Base-by-base conservation (phyloP, 2,113 vertebrate genomes). In the Megaceryle torquata region DNA sequence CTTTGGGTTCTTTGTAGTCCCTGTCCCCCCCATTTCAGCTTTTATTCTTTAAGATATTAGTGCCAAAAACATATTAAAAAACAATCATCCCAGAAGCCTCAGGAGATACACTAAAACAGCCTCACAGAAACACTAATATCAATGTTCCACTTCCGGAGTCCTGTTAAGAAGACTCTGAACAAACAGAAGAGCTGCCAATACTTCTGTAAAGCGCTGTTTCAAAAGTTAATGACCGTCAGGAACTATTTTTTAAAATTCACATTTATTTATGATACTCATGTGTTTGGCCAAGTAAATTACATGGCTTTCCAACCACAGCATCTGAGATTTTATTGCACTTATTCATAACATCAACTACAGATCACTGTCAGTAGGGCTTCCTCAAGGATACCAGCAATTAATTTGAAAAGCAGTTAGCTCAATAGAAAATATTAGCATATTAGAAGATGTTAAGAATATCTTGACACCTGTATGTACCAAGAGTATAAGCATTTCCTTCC, bases 1-100 rank as follows among this genome's bases (percentile, higher is more conserved):
- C 89, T 95, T 95, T 86, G 43, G n/a, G 29, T 75, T 75, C 85
- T 96, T 94, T 94, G 79, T 96, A 90, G 79, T 20, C 37, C 37
- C 37, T 94, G 41, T 20, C 24, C 35, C 15, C 9, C 10, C 9
- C 13, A 10, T 13, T 9, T 1, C 33, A 14, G 44, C 35, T 78
- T 88, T 84, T 82, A 86, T 88, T 94, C 64, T 46, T 69, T n/a
- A 91, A 78, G 44, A 71, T 90, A 92, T 70, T 68, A 93, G 69
- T 5, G 5, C 43, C 53, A 95, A 67, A 86, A 88, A 60, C 46
- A 84, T 91, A 81, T 12, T 88, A 54, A 59, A 90, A 91, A 81
- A 37, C 43, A 88, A 86, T 60, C 43, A 88, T 5, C 24, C 71
- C 70, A 77, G 46, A 88, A 91, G 53, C 4, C 44, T 22, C 20